Evolutionary conservation across 2,113 vertebrate species (phyloP).

Genomic region (Atherinomorus stipes): DNA sequence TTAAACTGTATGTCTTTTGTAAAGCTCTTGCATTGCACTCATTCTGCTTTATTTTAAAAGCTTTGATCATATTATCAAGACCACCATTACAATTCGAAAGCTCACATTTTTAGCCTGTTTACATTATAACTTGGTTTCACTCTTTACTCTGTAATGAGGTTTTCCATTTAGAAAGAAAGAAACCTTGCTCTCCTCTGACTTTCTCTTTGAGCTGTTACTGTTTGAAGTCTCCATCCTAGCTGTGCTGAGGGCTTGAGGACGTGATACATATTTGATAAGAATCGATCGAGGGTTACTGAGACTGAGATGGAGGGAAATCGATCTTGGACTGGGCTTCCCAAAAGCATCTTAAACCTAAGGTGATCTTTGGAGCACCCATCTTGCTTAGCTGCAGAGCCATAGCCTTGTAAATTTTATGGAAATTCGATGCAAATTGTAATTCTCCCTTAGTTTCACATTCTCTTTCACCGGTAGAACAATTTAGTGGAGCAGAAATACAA

Average conservation of each 20-base stretch:
- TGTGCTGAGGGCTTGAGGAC: constrained; percentile 72
- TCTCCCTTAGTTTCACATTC: constrained; percentile 1
- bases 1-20: constrained; percentile 19
- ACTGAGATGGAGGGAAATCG: constrained; percentile 76
- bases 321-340: constrained; percentile 69
- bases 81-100: constrained; percentile 33
- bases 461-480: constrained; percentile 9
- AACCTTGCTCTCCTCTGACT: constrained; percentile 51
- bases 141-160: constrained; percentile 37
- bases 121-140: constrained; percentile 32
- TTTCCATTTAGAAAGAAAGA: constrained; percentile 51
- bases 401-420: constrained; percentile 34
- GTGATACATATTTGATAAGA: constrained; percentile 83
- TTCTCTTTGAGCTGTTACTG: constrained; percentile 63
- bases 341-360: constrained; percentile 76
- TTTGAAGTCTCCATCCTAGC: constrained; percentile 76
- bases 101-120: constrained; percentile 14
- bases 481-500: neutral
- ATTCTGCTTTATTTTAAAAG: constrained; percentile 24
- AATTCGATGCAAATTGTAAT: constrained; percentile 29
- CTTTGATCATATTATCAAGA: constrained; percentile 45
- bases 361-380: constrained; percentile 48
- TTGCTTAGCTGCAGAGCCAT: constrained; percentile 20
- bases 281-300: constrained; percentile 77
- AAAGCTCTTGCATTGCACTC: constrained; percentile 3